Evolutionary conservation across 2,888 invertebrate species (phyloP).

Genomic region (Scaptomyza tumidula): DNA sequence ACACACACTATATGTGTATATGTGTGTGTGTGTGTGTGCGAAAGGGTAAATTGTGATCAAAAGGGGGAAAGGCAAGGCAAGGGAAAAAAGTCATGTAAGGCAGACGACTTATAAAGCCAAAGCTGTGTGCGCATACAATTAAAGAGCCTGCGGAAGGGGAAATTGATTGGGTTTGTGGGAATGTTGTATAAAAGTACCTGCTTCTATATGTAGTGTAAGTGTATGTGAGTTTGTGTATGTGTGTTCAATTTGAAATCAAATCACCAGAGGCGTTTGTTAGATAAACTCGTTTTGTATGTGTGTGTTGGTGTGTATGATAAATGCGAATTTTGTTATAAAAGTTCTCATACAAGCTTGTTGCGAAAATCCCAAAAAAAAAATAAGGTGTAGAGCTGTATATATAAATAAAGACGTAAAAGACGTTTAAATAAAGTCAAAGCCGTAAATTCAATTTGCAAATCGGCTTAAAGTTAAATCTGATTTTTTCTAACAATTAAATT

Average conservation of each 20-base stretch:
- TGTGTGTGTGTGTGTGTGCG: constrained; percentile 11
- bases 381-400: background rate
- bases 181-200: constrained; percentile 12
- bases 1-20: too few relatives aligned
- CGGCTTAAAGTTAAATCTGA: background rate
- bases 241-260: constrained; percentile 52
- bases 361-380: constrained; percentile 3
- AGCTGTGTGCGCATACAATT: constrained; percentile 45
- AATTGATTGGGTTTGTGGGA: constrained; percentile 63
- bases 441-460: background rate
- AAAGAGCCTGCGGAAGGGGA: constrained; percentile 17
- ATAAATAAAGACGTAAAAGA: background rate
- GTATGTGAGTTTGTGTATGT: constrained; percentile 15
- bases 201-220: background rate
- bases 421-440: background rate
- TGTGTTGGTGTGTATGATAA: constrained; percentile 20
- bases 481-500: background rate
- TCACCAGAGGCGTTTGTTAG: constrained; percentile 40
- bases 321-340: constrained; percentile 8
- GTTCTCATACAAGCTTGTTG: constrained; percentile 2
- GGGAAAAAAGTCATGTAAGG: constrained; percentile 8
- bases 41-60: constrained; percentile 42
- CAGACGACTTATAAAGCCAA: constrained; percentile 52
- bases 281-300: constrained; percentile 18
- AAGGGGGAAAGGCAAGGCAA: background rate